Evolutionary conservation across 1,140 invertebrate species (phyloP), one percentile per base, ranked within the genome.

Genomic region (Pissodes strobi): DNA sequence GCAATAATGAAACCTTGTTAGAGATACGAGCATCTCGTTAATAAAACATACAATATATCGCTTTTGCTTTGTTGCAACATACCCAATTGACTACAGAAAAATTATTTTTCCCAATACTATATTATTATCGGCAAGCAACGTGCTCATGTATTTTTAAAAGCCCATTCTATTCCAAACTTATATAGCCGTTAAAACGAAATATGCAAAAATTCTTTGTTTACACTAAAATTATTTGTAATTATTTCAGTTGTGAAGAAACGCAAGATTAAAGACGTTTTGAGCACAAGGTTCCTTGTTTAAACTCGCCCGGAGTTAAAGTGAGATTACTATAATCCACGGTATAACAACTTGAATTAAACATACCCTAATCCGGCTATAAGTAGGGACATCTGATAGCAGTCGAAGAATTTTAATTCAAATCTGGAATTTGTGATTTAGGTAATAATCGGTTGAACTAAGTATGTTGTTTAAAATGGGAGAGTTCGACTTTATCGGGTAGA

Each of bases 231-330:
- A 46, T 23, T 27, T 59, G 19, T 55, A 62, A 66, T 66, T 66
- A 66, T 66, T 56, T 46, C 13, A 48, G 57, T 66, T 61, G 43
- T 48, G 61, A 45, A 64, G 65, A 58, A 67, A 68, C 48, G 58
- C 62, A 34, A 30, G 48, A 64, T 60, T 61, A 65, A 68, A 68
- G 66, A 68, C 66, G 53, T 68, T 68, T 68, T 68, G 61, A 68
- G 66, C 45, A 68, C 66, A 68, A 68, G 66, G 66, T 65, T 59
- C 56, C 46, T 60, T 57, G 52, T 68, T 68, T 65, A 56, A 68
- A 65, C 52, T 65, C 9, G 55, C 62, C 66, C 62, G 46, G 21
- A 60, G 62, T 46, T 43, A 64, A 55, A 34, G 22, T 38, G 12
- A 57, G 46, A 68, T 68, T 60, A 68, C 62, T 53, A 46, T 68